Percentiles rank a stretch among this genome's conserved stretches.
phyloP scores from a whole-genome alignment of 2,888 invertebrate genomes.

The Tetrapedia diversipes region DNA sequence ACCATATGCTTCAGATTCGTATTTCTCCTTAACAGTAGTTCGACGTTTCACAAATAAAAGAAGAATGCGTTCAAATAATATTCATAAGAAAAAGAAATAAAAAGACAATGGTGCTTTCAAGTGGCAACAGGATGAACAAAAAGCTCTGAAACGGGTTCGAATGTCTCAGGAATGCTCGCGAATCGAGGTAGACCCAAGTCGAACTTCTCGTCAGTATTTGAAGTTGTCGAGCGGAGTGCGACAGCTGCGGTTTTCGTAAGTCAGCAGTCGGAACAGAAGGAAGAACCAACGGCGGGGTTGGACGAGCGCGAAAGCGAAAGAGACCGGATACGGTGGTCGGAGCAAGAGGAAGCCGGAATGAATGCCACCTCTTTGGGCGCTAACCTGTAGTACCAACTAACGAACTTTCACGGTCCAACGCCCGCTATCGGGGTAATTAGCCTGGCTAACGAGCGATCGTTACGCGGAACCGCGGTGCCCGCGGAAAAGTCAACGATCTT shows the following conservation, averaged over 20 bases:
- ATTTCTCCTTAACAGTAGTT: too few relatives aligned
- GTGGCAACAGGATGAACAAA: accelerated
- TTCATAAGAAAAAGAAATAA: too few relatives aligned
- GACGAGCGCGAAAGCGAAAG: constrained; percentile 12
- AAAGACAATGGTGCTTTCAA: too few relatives aligned
- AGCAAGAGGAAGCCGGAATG: constrained; percentile 10
- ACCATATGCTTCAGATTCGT: too few relatives aligned
- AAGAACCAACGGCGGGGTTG: constrained; percentile 4
- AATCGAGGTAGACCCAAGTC: not conserved
- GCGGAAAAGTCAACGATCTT: constrained; percentile 62
- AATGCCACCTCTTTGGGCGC: constrained; percentile 49
- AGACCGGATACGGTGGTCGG: not conserved
- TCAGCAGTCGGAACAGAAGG: constrained; percentile 44
- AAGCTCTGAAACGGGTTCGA: not conserved
- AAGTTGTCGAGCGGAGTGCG: constrained; percentile 33
- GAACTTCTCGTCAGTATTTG: constrained; percentile 21
- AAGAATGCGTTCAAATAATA: too few relatives aligned
- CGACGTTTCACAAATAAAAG: too few relatives aligned
- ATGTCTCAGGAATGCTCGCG: not conserved
- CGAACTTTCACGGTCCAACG: constrained; percentile 66
- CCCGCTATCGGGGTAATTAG: constrained; percentile 64
- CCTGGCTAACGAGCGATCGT: constrained; percentile 67
- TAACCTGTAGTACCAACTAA: constrained; percentile 62
- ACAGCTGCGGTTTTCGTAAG: constrained; percentile 53
- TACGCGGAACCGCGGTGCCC: constrained; percentile 52